phyloP scores from a whole-genome alignment of 2,888 invertebrate genomes.

The Emmelina monodactyla region DNA sequence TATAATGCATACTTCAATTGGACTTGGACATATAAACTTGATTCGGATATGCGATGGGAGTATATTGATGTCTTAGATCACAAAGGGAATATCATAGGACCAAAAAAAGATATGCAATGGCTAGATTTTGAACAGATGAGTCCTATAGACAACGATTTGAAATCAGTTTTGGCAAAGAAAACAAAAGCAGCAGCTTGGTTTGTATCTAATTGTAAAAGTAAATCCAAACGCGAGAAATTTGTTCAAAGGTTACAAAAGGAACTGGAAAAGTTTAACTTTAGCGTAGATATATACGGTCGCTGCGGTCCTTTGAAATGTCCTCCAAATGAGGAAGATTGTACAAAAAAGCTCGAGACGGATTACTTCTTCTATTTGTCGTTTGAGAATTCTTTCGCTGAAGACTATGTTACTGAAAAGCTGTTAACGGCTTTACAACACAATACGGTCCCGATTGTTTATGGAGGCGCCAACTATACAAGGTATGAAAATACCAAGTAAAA shows the following conservation, averaged over 20 bases:
- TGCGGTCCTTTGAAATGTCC: constrained; percentile 26
- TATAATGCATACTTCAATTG: constrained; percentile 37
- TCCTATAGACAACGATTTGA: constrained; percentile 22
- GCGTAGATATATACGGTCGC: constrained; percentile 27
- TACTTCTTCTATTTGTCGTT: constrained; percentile 38
- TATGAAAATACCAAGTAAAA: too few species aligned
- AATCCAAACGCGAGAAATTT: constrained; percentile 20
- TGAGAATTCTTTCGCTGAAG: constrained; percentile 30
- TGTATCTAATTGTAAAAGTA: constrained; percentile 25
- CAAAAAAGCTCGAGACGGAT: constrained; percentile 21
- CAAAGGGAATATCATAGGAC: constrained; percentile 23
- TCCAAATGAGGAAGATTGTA: constrained; percentile 19
- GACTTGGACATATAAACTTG: constrained; percentile 38
- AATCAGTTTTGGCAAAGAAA: constrained; percentile 20
- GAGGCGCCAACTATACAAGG: constrained; percentile 65
- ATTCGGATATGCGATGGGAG: constrained; percentile 32
- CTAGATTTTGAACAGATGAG: constrained; percentile 25
- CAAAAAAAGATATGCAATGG: constrained; percentile 29
- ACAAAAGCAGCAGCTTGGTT: constrained; percentile 30
- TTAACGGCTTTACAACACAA: constrained; percentile 49
- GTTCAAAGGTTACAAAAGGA: constrained; percentile 17
- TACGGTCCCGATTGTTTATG: constrained; percentile 71
- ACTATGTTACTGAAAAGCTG: constrained; percentile 38
- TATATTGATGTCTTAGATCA: constrained; percentile 28
- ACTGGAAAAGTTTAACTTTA: constrained; percentile 20